Evolutionary conservation across 2,888 invertebrate species (phyloP).

Genomic region (Mimas tiliae): DNA sequence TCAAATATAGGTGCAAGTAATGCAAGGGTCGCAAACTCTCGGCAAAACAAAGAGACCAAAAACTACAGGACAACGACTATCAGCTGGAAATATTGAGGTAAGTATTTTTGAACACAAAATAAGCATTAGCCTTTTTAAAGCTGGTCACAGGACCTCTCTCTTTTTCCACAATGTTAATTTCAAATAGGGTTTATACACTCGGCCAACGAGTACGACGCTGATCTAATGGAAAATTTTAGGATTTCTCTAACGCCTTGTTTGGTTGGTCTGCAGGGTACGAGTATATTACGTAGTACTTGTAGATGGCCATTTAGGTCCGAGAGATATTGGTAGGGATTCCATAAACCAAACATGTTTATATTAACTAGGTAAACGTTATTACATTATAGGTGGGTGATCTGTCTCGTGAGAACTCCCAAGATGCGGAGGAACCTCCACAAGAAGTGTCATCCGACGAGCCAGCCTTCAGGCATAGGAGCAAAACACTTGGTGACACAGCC

Average conservation of each 20-base stretch:
- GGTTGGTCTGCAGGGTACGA: too few relatives aligned
- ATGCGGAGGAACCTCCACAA: constrained; percentile 84
- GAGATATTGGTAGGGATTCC: too few relatives aligned
- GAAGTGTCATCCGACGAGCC: constrained; percentile 64
- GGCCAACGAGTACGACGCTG: too few relatives aligned
- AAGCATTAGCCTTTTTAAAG: too few relatives aligned
- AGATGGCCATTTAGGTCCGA: too few relatives aligned
- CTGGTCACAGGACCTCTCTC: too few relatives aligned
- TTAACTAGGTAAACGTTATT: not conserved
- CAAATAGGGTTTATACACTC: too few relatives aligned
- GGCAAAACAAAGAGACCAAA: constrained; percentile 93
- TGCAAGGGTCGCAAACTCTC: constrained; percentile 92
- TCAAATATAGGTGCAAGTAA: constrained; percentile 83
- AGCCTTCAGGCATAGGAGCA: constrained; percentile 92
- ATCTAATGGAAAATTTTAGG: too few relatives aligned
- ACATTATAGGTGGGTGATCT: constrained; percentile 86
- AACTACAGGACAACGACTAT: constrained; percentile 90
- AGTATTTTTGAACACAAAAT: constrained; percentile 34
- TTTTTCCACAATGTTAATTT: too few relatives aligned
- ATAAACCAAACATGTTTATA: too few relatives aligned
- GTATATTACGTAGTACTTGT: too few relatives aligned
- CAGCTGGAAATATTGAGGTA: constrained; percentile 93
- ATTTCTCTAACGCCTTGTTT: too few relatives aligned
- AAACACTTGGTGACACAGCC: constrained; percentile 94
- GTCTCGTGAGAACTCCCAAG: constrained; percentile 88